A percentile compares a stretch with the other conserved stretches of the same genome.
Evolutionary conservation across 2,113 vertebrate species (phyloP).

Genomic region (Dendropsophus ebraccatus): DNA sequence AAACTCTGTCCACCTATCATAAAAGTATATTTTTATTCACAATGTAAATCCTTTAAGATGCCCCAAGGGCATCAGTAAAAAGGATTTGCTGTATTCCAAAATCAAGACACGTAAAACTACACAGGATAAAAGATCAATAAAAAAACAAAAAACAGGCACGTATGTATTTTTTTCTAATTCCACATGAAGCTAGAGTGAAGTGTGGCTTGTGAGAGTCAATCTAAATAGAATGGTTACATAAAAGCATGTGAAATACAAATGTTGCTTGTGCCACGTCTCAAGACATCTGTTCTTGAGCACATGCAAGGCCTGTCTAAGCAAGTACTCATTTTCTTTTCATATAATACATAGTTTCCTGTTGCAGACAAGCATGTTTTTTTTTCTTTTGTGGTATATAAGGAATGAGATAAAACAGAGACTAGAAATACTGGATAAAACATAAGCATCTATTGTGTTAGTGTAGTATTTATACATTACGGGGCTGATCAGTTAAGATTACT

Average conservation of each 20-base stretch:
- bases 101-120: background rate
- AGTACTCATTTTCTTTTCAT: constrained; percentile 67
- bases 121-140: background rate
- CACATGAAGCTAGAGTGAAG: background rate
- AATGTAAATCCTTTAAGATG: too few relatives aligned
- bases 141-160: background rate
- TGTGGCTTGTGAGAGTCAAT: background rate
- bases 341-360: constrained; percentile 71
- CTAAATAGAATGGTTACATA: background rate
- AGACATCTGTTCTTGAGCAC: constrained; percentile 69
- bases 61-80: too few relatives aligned
- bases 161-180: background rate
- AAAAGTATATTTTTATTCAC: too few relatives aligned
- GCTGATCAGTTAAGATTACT: too few relatives aligned
- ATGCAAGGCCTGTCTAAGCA: constrained; percentile 54
- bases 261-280: constrained; percentile 65
- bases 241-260: background rate
- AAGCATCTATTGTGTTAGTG: background rate
- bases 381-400: constrained; percentile 60
- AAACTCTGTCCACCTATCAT: too few relatives aligned
- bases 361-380: constrained; percentile 68
- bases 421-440: background rate
- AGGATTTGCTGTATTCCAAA: background rate
- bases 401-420: background rate
- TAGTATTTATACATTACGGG: too few relatives aligned